phyloP scores from a whole-genome alignment of 2,888 invertebrate species.

The Schizaphis graminum region DNA sequence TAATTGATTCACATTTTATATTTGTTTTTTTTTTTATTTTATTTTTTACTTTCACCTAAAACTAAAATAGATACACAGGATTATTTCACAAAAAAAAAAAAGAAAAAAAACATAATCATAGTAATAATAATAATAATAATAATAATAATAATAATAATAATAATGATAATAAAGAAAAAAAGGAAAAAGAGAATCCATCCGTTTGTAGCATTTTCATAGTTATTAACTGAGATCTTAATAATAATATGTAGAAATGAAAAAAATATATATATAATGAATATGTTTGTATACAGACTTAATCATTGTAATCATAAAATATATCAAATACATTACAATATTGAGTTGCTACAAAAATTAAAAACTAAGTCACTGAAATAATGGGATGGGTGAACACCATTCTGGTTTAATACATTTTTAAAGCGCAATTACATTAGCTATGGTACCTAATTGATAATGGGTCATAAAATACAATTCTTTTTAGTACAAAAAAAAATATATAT shows the following conservation, averaged over 20 bases:
- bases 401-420: conserved; percentile 56
- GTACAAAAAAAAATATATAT: conserved; percentile 57
- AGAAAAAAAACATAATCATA: background rate
- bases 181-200: conserved; percentile 55
- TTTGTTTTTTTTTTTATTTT: conserved; percentile 42
- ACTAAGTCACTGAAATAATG: conserved; percentile 46
- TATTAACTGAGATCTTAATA: conserved; percentile 64
- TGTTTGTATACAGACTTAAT: conserved; percentile 53
- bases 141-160: conserved; percentile 1
- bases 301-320: conserved; percentile 46
- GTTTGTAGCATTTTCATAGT: conserved; percentile 52
- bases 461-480: conserved; percentile 56
- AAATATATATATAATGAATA: conserved; percentile 47
- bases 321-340: conserved; percentile 39
- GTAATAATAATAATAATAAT: conserved; percentile 28
- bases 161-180: conserved; percentile 41
- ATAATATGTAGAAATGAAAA: conserved; percentile 52
- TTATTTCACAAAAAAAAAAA: conserved; percentile 57
- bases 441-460: conserved; percentile 54
- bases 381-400: conserved; percentile 62
- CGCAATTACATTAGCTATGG: conserved; percentile 61
- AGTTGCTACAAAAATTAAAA: conserved; percentile 21
- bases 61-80: conserved; percentile 60
- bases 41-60: conserved; percentile 56
- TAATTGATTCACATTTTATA: conserved; percentile 55